A percentile compares a stretch with the other conserved stretches of the same genome.
These are phyloP conservation scores for Petrolisthes manimaculis DNA, from an alignment of 2,888 invertebrate genomes.

Conservation along the genomic window DNA sequence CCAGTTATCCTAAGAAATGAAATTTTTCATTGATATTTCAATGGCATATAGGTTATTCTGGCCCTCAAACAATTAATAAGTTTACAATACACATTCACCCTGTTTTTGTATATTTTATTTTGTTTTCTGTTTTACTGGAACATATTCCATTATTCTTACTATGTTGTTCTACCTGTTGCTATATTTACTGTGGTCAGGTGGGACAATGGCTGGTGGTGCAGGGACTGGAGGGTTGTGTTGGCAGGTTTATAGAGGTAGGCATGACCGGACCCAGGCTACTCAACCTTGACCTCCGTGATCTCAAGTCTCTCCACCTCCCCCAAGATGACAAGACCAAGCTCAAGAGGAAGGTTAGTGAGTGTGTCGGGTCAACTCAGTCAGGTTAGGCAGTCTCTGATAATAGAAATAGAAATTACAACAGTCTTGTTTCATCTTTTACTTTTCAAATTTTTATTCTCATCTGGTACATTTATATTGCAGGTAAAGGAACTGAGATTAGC, in stretches of 20 bases:
- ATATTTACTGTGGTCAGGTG: conserved; percentile 75
- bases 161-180: too few relatives aligned
- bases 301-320: conserved; percentile 86
- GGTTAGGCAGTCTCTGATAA: not conserved
- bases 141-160: too few relatives aligned
- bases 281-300: conserved; percentile 89
- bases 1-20: too few relatives aligned
- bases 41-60: too few relatives aligned
- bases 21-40: too few relatives aligned
- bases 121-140: too few relatives aligned
- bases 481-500: conserved; percentile 85
- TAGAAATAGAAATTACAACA: not conserved
- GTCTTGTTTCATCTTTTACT: not conserved
- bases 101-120: too few relatives aligned
- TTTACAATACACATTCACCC: too few relatives aligned
- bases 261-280: conserved; percentile 90
- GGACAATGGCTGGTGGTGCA: conserved; percentile 90
- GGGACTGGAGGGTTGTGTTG: conserved; percentile 86
- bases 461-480: conserved; percentile 29
- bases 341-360: conserved; percentile 76
- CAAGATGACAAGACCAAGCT: conserved; percentile 85
- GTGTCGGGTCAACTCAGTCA: not conserved
- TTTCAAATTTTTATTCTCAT: not conserved
- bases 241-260: conserved; percentile 88
- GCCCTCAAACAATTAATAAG: too few relatives aligned